Evolutionary conservation across 2,797 vertebrate genomes (phyloP).

Genomic region (Danio aesculapii): DNA sequence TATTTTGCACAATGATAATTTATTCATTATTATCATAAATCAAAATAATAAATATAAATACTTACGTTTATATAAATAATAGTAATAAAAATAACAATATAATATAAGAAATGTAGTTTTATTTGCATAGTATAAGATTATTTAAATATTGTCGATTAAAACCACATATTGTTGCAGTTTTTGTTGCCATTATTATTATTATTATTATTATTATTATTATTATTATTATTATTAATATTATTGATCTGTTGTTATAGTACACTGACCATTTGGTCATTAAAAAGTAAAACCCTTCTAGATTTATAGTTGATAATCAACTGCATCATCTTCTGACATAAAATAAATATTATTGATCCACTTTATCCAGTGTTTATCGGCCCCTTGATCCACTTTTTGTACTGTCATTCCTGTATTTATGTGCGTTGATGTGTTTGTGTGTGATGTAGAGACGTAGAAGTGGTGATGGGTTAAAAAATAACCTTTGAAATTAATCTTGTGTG

Average conservation of each 20-base stretch:
- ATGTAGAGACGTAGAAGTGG: conserved; percentile 31
- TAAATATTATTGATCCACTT: not conserved
- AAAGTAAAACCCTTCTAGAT: not conserved
- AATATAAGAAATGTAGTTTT: no score
- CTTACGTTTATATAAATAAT: not conserved
- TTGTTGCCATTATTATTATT: no score
- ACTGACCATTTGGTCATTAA: not conserved
- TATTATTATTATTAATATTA: no score
- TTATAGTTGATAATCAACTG: not conserved
- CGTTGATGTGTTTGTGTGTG: conserved; percentile 31
- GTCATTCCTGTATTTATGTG: conserved; percentile 34
- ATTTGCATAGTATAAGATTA: no score
- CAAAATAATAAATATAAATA: not conserved
- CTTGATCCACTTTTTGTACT: not conserved
- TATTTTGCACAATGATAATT: not conserved
- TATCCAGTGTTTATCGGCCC: not conserved
- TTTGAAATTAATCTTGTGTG: conserved; percentile 47
- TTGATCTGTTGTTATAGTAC: no score
- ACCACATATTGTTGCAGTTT: no score
- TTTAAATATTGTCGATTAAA: no score
- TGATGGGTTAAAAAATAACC: conserved; percentile 52
- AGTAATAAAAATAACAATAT: not conserved
- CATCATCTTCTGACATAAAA: not conserved
- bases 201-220: no score
- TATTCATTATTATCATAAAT: not conserved